These are phyloP conservation scores for Ornithoptera priamus DNA, from an alignment of 2,888 invertebrate genomes.

Conservation along the genomic window DNA sequence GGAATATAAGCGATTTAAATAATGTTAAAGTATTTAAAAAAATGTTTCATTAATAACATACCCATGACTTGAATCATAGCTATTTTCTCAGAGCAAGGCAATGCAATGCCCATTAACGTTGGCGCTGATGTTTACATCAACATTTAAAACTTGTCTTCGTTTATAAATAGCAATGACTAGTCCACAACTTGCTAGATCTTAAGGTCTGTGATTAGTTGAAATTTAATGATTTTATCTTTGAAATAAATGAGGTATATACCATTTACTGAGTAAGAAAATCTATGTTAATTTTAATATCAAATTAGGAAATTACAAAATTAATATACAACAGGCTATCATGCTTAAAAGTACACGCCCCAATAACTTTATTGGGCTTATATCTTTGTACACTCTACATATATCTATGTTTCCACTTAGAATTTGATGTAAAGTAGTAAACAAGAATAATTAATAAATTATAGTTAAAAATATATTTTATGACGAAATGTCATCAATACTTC, in stretches of 20 bases:
- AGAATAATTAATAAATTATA: neutral
- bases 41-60: conserved; percentile 25
- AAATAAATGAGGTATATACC: neutral
- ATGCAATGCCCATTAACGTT: conserved; percentile 26
- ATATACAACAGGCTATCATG: too few relatives aligned
- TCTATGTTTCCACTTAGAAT: neutral
- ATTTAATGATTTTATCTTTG: neutral
- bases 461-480: neutral
- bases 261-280: too few relatives aligned
- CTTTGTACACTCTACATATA: too few relatives aligned
- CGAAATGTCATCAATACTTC: conserved; percentile 1
- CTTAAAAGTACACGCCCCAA: too few relatives aligned
- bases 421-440: neutral
- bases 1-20: too few relatives aligned
- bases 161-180: conserved; percentile 47
- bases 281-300: too few relatives aligned
- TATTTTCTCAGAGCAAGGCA: conserved; percentile 27
- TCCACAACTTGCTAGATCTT: conserved; percentile 12
- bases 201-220: conserved; percentile 5
- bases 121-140: conserved; percentile 35
- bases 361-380: too few relatives aligned
- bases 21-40: neutral
- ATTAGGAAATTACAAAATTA: too few relatives aligned
- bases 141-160: conserved; percentile 43
- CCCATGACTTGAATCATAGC: conserved; percentile 21